These are phyloP conservation scores for Rhyacichthys aspro DNA, from an alignment of 2,797 vertebrate genomes.

Conservation along the genomic window DNA sequence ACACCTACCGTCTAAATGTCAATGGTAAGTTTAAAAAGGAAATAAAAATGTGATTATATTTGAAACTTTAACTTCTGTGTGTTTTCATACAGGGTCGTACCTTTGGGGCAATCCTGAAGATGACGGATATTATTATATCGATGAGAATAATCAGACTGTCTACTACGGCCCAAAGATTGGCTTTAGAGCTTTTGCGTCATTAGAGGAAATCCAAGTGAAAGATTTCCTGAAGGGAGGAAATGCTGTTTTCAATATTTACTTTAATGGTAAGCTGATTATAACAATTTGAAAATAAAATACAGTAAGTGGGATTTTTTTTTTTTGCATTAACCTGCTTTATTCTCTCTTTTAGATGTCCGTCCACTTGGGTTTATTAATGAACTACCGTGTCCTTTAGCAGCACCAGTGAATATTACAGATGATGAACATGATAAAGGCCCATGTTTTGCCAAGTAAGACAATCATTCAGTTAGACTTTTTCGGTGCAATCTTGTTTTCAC, in stretches of 20 bases:
- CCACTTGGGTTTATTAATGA: neutral
- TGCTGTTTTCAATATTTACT: slow-evolving; percentile 3
- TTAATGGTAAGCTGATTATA: neutral
- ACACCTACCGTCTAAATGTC: neutral
- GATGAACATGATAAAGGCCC: neutral
- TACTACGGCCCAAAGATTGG: slow-evolving; percentile 1
- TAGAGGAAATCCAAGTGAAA: neutral
- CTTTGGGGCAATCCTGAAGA: slow-evolving; percentile 7
- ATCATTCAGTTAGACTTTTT: no score
- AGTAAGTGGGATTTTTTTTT: no score
- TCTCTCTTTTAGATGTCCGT: slow-evolving; percentile 3
- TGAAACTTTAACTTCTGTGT: neutral
- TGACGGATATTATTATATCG: neutral
- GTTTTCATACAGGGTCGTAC: neutral
- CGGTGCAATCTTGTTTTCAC: no score
- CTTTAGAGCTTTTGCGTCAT: neutral
- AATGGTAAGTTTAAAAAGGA: neutral
- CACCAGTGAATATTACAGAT: neutral
- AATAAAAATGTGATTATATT: neutral
- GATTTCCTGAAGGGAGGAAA: neutral
- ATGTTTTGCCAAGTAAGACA: neutral
- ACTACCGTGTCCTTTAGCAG: neutral
- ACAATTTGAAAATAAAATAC: neutral
- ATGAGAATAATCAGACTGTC: neutral
- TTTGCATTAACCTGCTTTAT: neutral